Evolutionary conservation across 2,113 vertebrate genomes (phyloP).

Genomic region (Coracopsis vasa): DNA sequence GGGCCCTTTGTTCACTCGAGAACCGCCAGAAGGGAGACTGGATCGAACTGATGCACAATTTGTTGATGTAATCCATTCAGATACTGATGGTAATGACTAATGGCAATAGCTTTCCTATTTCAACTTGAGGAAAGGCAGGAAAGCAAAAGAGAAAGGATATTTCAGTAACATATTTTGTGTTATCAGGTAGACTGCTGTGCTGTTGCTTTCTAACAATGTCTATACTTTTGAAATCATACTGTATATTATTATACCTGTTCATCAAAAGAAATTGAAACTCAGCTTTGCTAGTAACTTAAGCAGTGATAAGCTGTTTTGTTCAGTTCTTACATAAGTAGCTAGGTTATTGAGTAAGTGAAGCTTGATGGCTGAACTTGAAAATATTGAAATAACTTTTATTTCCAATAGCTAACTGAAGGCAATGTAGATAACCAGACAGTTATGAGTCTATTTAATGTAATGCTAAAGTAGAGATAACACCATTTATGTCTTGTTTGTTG

Average conservation of each 20-base stretch:
- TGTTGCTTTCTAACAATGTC: not conserved
- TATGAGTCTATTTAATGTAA: not conserved
- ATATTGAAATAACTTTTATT: not conserved
- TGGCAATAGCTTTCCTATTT: conserved; percentile 73
- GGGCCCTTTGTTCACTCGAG: conserved; percentile 85
- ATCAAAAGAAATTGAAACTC: not conserved
- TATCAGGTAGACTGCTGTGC: not conserved
- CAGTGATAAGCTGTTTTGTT: not conserved
- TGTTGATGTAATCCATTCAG: conserved; percentile 93
- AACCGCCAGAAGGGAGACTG: conserved; percentile 74
- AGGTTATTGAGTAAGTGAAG: not conserved
- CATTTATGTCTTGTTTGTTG: not conserved
- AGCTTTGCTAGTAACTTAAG: not conserved
- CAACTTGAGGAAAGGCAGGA: not conserved
- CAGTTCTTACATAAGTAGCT: not conserved
- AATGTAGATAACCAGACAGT: not conserved
- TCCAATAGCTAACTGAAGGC: not conserved
- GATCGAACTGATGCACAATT: conserved; percentile 87
- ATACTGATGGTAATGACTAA: conserved; percentile 85
- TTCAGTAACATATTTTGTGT: not conserved
- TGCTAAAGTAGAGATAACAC: not conserved
- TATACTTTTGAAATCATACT: not conserved
- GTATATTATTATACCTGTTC: not conserved
- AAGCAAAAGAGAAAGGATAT: not conserved
- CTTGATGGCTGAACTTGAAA: not conserved